Conservation (phyloP, 2,797 vertebrate genomes). For the Hippopotamyrus pictus region DNA sequence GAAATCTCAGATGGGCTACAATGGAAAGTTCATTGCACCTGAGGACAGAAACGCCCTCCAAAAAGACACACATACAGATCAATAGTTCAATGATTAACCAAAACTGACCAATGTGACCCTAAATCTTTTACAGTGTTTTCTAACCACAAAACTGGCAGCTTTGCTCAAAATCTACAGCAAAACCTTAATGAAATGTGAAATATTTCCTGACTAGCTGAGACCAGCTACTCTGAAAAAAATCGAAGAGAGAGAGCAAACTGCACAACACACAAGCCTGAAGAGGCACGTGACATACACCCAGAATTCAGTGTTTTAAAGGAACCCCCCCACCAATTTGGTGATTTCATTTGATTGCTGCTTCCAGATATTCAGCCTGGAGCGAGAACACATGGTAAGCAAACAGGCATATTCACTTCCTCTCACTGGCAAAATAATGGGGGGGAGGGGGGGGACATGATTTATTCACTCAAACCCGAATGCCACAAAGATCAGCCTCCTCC, state of each 20-base stretch:
- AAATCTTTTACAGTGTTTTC: neutral
- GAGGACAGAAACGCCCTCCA: neutral
- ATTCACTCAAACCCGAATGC: neutral
- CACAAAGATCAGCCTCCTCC: neutral
- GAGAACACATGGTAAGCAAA: conserved; percentile 3
- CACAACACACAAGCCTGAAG: neutral
- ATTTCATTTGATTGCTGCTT: conserved; percentile 30
- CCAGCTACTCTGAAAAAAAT: neutral
- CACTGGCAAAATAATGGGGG: neutral
- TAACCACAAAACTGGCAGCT: neutral
- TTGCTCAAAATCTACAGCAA: neutral
- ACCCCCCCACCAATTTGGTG: neutral
- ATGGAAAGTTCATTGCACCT: neutral
- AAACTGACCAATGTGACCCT: neutral
- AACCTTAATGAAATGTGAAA: neutral
- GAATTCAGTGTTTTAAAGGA: neutral
- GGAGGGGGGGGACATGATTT: too few species aligned
- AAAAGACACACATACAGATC: conserved; percentile 20
- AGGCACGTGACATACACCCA: neutral
- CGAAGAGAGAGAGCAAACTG: neutral
- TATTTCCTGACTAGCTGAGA: neutral
- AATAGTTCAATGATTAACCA: conserved; percentile 24
- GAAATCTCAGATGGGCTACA: neutral
- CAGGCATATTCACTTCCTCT: neutral
- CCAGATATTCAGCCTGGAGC: conserved; percentile 23